These are phyloP conservation scores for Leptosomus discolor DNA, from an alignment of 2,113 vertebrate species.

Conservation along the genomic window DNA sequence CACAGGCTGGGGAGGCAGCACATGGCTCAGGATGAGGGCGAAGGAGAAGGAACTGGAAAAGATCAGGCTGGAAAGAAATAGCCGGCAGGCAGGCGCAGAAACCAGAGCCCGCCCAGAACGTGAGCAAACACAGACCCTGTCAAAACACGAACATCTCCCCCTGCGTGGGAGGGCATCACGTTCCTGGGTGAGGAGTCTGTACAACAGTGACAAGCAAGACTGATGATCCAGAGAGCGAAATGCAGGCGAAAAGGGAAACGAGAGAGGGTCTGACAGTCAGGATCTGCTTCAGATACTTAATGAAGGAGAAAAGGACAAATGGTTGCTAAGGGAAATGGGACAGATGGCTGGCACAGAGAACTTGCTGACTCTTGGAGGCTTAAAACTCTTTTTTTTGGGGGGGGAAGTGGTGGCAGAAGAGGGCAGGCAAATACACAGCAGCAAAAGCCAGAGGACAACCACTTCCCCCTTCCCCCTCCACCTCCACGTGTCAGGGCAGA, in stretches of 20 bases:
- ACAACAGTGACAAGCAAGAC: not conserved
- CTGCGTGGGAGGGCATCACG: not conserved
- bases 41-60: not conserved
- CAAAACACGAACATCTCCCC: not conserved
- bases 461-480: accelerated
- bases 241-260: not conserved
- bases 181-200: not conserved
- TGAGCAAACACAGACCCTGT: not conserved
- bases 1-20: not conserved
- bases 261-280: not conserved
- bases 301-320: conserved; percentile 25
- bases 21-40: not conserved
- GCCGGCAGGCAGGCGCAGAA: not conserved
- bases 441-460: not conserved
- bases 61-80: not conserved
- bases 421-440: not conserved
- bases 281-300: not conserved
- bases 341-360: conserved; percentile 42
- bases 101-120: not conserved
- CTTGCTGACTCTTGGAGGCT: conserved; percentile 30
- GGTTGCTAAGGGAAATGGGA: conserved; percentile 50
- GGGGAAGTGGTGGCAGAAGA: not conserved
- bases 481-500: not conserved
- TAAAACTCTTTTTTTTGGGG: not conserved
- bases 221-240: not conserved